phyloP scores from a whole-genome alignment of 2,797 vertebrate species.

The Hephaestus fuliginosus region DNA sequence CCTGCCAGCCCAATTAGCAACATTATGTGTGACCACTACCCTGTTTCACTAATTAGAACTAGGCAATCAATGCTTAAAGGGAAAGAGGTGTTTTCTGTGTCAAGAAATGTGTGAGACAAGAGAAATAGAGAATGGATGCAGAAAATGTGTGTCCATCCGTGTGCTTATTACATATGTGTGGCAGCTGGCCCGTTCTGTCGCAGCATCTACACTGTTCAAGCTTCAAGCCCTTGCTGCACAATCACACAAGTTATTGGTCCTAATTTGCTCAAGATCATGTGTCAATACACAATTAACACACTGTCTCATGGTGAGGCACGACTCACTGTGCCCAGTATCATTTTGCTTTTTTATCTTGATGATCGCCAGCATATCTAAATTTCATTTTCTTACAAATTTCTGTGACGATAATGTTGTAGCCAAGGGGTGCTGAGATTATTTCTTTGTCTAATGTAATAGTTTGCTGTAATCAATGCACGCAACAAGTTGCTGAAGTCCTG shows the following conservation, averaged over 20 bases:
- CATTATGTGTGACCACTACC: conserved; percentile 73
- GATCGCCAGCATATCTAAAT: too few species aligned
- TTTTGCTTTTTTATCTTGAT: background rate
- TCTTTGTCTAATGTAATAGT: too few species aligned
- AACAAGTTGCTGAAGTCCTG: too few species aligned
- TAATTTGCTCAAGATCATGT: conserved; percentile 22
- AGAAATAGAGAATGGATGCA: background rate
- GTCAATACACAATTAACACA: conserved; percentile 31
- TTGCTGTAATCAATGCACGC: too few species aligned
- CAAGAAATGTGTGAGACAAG: conserved; percentile 12
- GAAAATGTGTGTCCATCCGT: conserved; percentile 11
- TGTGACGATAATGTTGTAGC: background rate
- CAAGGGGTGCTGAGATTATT: background rate
- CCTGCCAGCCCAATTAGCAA: conserved; percentile 81
- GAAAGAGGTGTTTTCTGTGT: conserved; percentile 18
- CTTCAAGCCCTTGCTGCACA: conserved; percentile 18
- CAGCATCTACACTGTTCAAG: conserved; percentile 8
- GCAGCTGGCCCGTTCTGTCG: conserved; percentile 12
- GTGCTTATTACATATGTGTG: background rate
- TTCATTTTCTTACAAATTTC: too few species aligned
- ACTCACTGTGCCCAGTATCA: background rate
- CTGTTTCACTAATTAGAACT: conserved; percentile 49
- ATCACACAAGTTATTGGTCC: conserved; percentile 18
- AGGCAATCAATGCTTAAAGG: conserved; percentile 16
- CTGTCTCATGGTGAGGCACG: background rate